phyloP scores from a whole-genome alignment of 2,797 vertebrate genomes.

The Garrulus glandarius region DNA sequence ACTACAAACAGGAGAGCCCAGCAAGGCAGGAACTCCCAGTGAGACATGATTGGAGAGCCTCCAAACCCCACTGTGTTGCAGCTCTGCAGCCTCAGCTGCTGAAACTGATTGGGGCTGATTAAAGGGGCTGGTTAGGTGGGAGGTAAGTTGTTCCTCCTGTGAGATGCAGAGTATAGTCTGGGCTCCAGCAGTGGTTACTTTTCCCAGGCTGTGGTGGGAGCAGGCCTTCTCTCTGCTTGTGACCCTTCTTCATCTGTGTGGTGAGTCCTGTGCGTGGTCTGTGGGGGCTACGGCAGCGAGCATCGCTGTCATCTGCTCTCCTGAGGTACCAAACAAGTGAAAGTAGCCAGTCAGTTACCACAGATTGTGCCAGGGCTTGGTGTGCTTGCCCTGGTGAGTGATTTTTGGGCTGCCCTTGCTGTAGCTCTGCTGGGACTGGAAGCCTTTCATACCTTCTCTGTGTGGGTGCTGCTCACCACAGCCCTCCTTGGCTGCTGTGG shows the following conservation, averaged over 20 bases:
- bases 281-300: neutral
- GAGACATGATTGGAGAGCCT: accelerated
- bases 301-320: neutral
- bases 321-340: neutral
- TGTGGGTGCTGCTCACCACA: neutral
- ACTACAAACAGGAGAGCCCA: neutral
- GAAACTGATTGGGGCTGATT: neutral
- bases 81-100: neutral
- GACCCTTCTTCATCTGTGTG: accelerated
- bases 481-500: neutral
- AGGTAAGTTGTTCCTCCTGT: accelerated
- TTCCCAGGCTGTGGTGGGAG: neutral
- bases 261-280: accelerated
- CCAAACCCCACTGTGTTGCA: neutral
- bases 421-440: neutral
- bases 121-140: accelerated
- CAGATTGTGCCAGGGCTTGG: neutral
- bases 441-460: accelerated
- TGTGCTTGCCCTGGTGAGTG: neutral
- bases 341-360: neutral
- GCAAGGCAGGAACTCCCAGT: neutral
- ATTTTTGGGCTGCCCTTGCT: neutral
- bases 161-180: accelerated
- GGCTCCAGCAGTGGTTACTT: accelerated
- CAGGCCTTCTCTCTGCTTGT: accelerated